phyloP scores from a whole-genome alignment of 2,797 vertebrate species.

The Echeneis naucrates region DNA sequence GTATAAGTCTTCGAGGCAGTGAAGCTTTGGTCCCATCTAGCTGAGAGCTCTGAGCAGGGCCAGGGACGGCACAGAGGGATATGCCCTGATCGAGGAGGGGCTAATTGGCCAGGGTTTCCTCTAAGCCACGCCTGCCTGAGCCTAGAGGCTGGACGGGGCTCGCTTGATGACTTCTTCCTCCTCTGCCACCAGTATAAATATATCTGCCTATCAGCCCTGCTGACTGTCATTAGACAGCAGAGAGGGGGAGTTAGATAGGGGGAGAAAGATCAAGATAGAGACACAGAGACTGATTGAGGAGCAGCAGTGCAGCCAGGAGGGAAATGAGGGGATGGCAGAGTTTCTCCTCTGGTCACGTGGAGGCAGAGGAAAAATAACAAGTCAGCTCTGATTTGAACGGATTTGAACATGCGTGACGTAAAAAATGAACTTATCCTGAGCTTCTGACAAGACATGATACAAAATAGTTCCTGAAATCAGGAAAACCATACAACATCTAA shows the following conservation, averaged over 20 bases:
- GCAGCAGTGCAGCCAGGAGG: constrained; percentile 49
- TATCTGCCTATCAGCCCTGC: constrained; percentile 77
- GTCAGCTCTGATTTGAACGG: background rate
- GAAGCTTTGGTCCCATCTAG: constrained; percentile 89
- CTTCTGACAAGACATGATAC: background rate
- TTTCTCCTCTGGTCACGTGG: constrained; percentile 20
- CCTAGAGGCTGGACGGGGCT: constrained; percentile 80
- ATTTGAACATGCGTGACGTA: background rate
- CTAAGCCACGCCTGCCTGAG: constrained; percentile 78
- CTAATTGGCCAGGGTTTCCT: constrained; percentile 76
- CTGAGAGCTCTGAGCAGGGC: constrained; percentile 81
- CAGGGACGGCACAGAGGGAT: constrained; percentile 71
- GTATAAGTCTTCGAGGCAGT: constrained; percentile 70
- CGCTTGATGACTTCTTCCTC: constrained; percentile 84
- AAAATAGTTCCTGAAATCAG: background rate
- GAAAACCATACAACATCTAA: background rate
- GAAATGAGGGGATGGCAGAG: constrained; percentile 25
- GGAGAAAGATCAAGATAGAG: constrained; percentile 51
- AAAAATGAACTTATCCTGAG: background rate
- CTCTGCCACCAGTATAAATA: constrained; percentile 79
- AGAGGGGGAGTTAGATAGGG: constrained; percentile 28
- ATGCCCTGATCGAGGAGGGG: constrained; percentile 82
- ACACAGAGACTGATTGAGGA: constrained; percentile 40
- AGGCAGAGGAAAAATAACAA: background rate
- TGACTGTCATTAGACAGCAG: constrained; percentile 65